Evolutionary conservation across 2,888 invertebrate species (phyloP), one percentile per base, ranked within the genome.

Genomic region (Zhengitettix transpicula): DNA sequence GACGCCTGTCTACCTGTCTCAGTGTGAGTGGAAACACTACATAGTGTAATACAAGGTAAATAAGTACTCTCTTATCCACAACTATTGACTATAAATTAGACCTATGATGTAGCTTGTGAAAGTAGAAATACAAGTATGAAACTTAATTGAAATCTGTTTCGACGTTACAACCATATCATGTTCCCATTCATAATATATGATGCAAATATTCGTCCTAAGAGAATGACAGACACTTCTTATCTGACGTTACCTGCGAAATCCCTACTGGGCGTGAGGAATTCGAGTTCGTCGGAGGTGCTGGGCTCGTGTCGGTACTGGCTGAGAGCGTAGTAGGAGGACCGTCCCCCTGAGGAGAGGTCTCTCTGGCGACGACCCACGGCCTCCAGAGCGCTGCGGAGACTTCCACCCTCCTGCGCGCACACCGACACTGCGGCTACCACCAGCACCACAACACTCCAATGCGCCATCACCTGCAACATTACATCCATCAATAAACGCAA

Each of bases 311-410:
- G 60, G 51, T 60, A 58, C 41, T 42, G 53, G n/a, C 42, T 12
- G 10, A 60, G 57, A 52, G 52, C 41, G 51, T 53, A 58, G 56
- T 56, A 59, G n/a, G 57, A 16, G 10, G 52, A 10, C 12, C 28
- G 11, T 11, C 11, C 54, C 5, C 51, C 14, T 2, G 41, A 28
- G 15, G 59, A 61, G 10, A 68, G 66, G 55, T 69, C 74, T 1
- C 79, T 72, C 65, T 78, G 78, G 14, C 79, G 72, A 11, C 78
- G 72, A 65, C 78, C 77, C 63, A 79, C 69, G 1, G 78, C 79
- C 63, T 78, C 78, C 1, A 79, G 70, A 0, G 78, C 79, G 0
- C 77, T 75, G 2, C 77, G 74, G 60, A 79, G 71, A 1, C 78
- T 78, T 10, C 77, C 76, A 10, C 14, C 40, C 10, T 40, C 14